A percentile compares a stretch with the other conserved stretches of the same genome.
phyloP scores from a whole-genome alignment of 2,113 vertebrate species.

The Myrmecobius fasciatus region DNA sequence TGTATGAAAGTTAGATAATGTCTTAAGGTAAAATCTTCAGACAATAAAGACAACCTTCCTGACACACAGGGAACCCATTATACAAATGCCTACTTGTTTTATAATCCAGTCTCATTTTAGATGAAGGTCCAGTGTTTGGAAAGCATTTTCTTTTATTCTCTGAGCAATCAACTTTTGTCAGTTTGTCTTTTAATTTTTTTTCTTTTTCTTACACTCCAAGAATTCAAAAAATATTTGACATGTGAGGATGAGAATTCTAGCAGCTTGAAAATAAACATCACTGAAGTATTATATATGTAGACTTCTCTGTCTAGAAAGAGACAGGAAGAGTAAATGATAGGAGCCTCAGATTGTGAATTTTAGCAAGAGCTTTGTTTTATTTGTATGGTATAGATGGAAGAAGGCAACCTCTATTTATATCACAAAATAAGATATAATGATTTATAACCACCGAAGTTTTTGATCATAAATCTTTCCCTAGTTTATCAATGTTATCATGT shows the following conservation, averaged over 20 bases:
- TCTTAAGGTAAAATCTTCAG: not conserved
- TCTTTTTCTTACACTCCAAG: not conserved
- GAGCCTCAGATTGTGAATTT: not conserved
- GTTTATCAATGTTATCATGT: not conserved
- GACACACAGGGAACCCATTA: not conserved
- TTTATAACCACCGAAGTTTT: not conserved
- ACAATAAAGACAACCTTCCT: not conserved
- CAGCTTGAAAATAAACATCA: not conserved
- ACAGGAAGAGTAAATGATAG: not conserved
- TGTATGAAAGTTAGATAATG: not conserved
- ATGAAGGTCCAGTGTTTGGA: not conserved
- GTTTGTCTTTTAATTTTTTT: not conserved
- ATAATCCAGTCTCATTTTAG: not conserved
- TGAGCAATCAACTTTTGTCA: not conserved
- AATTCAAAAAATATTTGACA: not conserved
- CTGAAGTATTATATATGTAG: not conserved
- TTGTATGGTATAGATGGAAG: not conserved
- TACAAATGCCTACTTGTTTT: not conserved
- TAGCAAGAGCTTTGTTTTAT: not conserved
- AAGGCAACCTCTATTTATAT: not conserved
- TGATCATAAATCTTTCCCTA: not conserved
- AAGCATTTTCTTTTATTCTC: not conserved
- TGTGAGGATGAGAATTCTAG: not conserved
- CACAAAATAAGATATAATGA: not conserved
- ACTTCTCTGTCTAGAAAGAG: not conserved